A percentile compares a stretch with the other conserved stretches of the same genome.
Conservation (phyloP, 2,797 vertebrate genomes). For the Cirrhinus molitorella region DNA sequence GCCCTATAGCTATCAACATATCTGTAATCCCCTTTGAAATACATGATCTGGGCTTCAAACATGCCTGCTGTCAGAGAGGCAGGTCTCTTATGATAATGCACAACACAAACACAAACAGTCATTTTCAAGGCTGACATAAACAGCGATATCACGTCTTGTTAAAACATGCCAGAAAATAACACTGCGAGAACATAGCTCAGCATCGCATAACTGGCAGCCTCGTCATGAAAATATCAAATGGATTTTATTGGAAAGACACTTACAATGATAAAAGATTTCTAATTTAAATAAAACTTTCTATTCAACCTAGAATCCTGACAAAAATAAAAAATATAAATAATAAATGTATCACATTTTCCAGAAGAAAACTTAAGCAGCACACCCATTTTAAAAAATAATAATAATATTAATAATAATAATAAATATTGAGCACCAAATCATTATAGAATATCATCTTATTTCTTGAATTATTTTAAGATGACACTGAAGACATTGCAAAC, state of each 20-base stretch:
- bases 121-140: slow-evolving; percentile 61
- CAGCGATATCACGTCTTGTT: slow-evolving; percentile 67
- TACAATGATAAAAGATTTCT: too few relatives aligned
- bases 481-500: too few relatives aligned
- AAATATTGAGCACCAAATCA: too few relatives aligned
- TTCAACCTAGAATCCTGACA: too few relatives aligned
- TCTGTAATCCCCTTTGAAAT: slow-evolving; percentile 55
- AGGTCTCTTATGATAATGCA: slow-evolving; percentile 47
- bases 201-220: slow-evolving; percentile 6
- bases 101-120: slow-evolving; percentile 51
- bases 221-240: not conserved
- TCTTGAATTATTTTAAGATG: too few relatives aligned
- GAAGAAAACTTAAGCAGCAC: too few relatives aligned
- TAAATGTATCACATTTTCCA: too few relatives aligned
- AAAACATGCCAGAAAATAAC: slow-evolving; percentile 44
- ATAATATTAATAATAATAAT: too few relatives aligned
- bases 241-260: not conserved
- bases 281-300: too few relatives aligned
- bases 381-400: too few relatives aligned
- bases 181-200: slow-evolving; percentile 4
- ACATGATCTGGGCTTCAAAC: slow-evolving; percentile 44
- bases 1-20: slow-evolving; percentile 48
- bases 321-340: too few relatives aligned
- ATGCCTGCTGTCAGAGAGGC: slow-evolving; percentile 50
- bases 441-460: too few relatives aligned